Conservation (phyloP, 2,888 invertebrate genomes). For the Nymphalis c-album region DNA sequence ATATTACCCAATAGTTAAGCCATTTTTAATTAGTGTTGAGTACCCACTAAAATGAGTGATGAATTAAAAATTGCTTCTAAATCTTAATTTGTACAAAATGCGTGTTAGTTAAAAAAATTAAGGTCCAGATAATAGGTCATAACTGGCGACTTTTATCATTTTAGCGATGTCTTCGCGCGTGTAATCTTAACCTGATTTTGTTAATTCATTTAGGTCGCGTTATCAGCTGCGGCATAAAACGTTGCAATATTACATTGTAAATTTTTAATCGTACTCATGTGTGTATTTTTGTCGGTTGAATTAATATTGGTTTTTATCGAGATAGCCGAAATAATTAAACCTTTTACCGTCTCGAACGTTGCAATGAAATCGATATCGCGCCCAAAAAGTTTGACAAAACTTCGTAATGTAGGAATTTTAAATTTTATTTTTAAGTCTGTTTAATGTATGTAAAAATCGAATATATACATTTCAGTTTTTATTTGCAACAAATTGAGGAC, state of each 20-base stretch:
- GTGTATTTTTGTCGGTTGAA: neutral
- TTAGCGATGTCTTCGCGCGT: constrained; percentile 36
- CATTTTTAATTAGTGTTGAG: too few relatives aligned
- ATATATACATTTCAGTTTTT: neutral
- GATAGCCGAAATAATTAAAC: neutral
- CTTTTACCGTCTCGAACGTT: neutral
- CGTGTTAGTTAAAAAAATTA: neutral
- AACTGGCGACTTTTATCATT: constrained; percentile 38
- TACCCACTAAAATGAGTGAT: too few relatives aligned
- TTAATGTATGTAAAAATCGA: neutral
- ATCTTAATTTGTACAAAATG: too few relatives aligned
- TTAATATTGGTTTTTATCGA: neutral
- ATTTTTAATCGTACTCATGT: neutral
- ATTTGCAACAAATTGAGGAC: too few relatives aligned
- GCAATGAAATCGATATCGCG: too few relatives aligned
- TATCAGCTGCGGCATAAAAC: constrained; percentile 36
- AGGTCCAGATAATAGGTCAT: neutral
- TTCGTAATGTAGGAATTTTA: too few relatives aligned
- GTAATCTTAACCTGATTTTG: constrained; percentile 29
- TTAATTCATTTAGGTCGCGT: constrained; percentile 41
- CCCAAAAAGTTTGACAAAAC: too few relatives aligned
- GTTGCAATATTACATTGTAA: constrained; percentile 15
- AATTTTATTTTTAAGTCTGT: too few relatives aligned
- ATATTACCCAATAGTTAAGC: too few relatives aligned
- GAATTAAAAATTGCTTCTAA: too few relatives aligned